phyloP scores from a whole-genome alignment of 2,888 invertebrate species.

The Polydrusus pterygomalis region DNA sequence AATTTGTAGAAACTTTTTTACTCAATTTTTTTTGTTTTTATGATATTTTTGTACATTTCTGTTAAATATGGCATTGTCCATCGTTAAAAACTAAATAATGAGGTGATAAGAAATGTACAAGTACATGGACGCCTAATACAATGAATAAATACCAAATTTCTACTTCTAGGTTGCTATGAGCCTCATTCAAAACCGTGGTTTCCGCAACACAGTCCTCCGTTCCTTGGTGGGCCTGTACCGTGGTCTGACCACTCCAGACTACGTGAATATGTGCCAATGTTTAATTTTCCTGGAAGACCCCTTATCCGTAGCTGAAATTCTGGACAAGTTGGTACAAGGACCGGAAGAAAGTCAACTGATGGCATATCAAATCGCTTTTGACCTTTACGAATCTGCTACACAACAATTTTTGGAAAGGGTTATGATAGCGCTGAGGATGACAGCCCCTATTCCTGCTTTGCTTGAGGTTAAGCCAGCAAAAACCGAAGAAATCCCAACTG shows the following conservation, averaged over 20 bases:
- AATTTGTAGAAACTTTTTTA: too few relatives aligned
- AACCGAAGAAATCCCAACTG: slow-evolving; percentile 62
- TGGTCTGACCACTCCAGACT: slow-evolving; percentile 93
- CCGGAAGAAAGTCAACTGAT: slow-evolving; percentile 84
- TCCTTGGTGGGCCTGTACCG: slow-evolving; percentile 93
- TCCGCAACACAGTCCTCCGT: slow-evolving; percentile 92
- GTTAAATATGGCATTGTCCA: too few relatives aligned
- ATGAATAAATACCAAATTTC: slow-evolving; percentile 16
- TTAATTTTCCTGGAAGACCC: slow-evolving; percentile 97
- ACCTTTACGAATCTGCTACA: slow-evolving; percentile 98
- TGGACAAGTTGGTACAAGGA: slow-evolving; percentile 91
- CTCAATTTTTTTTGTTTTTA: too few relatives aligned
- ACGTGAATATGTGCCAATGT: slow-evolving; percentile 99
- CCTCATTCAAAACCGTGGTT: slow-evolving; percentile 94
- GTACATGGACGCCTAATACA: too few relatives aligned
- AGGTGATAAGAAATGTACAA: too few relatives aligned
- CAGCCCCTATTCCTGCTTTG: slow-evolving; percentile 87
- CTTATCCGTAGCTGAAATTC: slow-evolving; percentile 91
- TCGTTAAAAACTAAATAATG: too few relatives aligned
- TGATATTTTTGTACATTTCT: too few relatives aligned
- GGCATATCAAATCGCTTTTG: slow-evolving; percentile 99
- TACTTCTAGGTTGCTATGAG: slow-evolving; percentile 91
- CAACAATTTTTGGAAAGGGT: slow-evolving; percentile 96
- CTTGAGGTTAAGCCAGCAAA: slow-evolving; percentile 77
- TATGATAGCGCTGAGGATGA: slow-evolving; percentile 85